These are phyloP conservation scores for Anorthoa munda DNA, from an alignment of 2,888 invertebrate species.

Conservation along the genomic window DNA sequence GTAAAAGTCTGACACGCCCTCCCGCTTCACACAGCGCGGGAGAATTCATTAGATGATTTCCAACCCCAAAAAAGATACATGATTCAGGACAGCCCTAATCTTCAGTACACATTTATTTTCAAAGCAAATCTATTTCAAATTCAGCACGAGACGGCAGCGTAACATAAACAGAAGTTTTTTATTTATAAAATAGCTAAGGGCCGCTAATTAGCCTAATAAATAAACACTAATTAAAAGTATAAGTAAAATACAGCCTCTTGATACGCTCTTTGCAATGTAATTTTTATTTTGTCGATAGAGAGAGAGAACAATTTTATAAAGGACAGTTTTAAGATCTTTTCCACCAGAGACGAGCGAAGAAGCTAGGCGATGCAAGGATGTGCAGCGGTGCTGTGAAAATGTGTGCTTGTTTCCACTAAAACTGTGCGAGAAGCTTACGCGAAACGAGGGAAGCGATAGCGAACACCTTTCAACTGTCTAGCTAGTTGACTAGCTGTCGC, in stretches of 20 bases:
- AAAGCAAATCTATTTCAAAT: slow-evolving; percentile 48
- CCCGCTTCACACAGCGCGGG: no score
- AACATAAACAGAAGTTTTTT: slow-evolving; percentile 44
- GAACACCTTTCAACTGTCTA: no score
- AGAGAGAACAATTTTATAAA: background rate
- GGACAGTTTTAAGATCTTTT: background rate
- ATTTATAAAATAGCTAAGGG: slow-evolving; percentile 39
- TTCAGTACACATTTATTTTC: slow-evolving; percentile 1
- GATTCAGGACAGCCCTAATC: background rate
- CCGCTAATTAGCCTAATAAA: slow-evolving; percentile 63
- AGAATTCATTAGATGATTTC: no score
- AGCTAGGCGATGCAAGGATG: no score
- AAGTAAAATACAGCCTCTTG: slow-evolving; percentile 54
- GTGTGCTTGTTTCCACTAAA: no score
- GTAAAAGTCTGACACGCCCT: no score
- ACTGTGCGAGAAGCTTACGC: no score
- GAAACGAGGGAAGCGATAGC: no score
- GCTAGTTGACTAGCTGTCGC: no score
- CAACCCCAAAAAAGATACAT: background rate
- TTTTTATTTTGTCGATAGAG: slow-evolving; percentile 14
- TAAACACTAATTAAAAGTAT: slow-evolving; percentile 65
- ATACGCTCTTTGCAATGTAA: slow-evolving; percentile 41
- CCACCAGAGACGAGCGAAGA: no score
- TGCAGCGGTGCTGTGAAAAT: no score
- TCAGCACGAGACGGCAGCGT: slow-evolving; percentile 31